Evolutionary conservation across 2,113 vertebrate species (phyloP), one percentile per base, ranked within the genome.

Genomic region (Rana temporaria): DNA sequence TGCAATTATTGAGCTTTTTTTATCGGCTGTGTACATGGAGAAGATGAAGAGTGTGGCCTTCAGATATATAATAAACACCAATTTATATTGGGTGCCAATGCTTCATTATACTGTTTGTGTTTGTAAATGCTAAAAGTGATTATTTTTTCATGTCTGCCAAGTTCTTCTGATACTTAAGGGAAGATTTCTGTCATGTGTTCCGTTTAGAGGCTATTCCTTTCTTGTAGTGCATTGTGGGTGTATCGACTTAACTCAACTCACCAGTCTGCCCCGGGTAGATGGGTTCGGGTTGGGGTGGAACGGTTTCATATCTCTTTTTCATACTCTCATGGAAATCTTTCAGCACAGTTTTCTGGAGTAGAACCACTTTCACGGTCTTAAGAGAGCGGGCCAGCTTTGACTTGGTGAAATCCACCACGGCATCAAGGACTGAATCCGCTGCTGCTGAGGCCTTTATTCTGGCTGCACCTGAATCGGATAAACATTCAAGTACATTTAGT

Each of bases 301-400:
- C 48, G 48, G 85, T 22, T 5, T 0, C 87, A 85, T 88, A 87
- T 88, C 85, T 93, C 86, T 79, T 94, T 87, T 89, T 90, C 94
- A 98, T 95, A 87, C 86, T 92, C 70, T 3, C 75, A 68, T 89
- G 90, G 84, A 98, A 98, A 18, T 94, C 90, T 0, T 24, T 2
- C 34, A 95, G 19, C 85, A 98, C 88, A 22, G 79, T 53, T 2
- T 92, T 52, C 85, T 96, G 93, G 86, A 97, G 96, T 86, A 97
- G 92, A 78, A 97, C 87, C 84, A 97, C 91, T 90, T 95, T 97
- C 79, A 98, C 71, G 1, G 20, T 89, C 85, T 59, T 85, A 66
- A 98, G 34, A 68, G 80, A 85, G 0, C 16, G 75, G 0, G 79
- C 75, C 1, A 87, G 81, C 60, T 86, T 81, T 77, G 69, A 92